Base-by-base conservation (phyloP, 2,888 invertebrate genomes). In the Halictus ligatus region DNA sequence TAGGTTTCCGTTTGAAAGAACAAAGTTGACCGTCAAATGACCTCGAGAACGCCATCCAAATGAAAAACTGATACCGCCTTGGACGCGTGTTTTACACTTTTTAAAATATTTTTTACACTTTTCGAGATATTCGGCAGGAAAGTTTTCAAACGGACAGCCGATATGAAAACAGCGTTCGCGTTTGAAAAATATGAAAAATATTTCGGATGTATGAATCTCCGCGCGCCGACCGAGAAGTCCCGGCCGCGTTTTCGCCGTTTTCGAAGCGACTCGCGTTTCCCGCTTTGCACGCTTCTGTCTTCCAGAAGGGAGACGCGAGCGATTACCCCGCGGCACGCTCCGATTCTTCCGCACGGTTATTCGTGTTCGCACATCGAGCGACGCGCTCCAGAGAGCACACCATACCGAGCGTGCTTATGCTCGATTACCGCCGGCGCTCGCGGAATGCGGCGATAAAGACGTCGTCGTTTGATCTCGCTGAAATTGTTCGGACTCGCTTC, bases 291-390 rank as follows among this genome's bases (percentile, higher is more conserved):
- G 58, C n/a, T n/a, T 12, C n/a, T n/a, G n/a, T 58, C 58, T 58
- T 58, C n/a, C 5, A 12, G n/a, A n/a, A 35, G 35, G 35, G 12
- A 58, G 12, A 12, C n/a, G 58, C n/a, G 58, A 58, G 5, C 58
- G 58, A n/a, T 58, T n/a, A 58, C n/a, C 58, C n/a, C n/a, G 58
- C 58, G 58, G 58, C 58, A 58, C n/a, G 58, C 58, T 58, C 58
- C 58, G 58, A 58, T n/a, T 58, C 12, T 58, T 58, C n/a, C 10
- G n/a, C 58, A 12, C 58, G 12, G n/a, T 58, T 58, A 58, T 58
- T 4, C n/a, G 58, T 58, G 58, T 58, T 58, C 58, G n/a, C n/a
- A n/a, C 58, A 58, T 58, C 12, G n/a, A 58, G n/a, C 58, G 58
- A 58, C n/a, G n/a, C 58, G 58, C 58, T n/a, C 4, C 58, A 1